A percentile compares a stretch with the other conserved stretches of the same genome.
phyloP scores from a whole-genome alignment of 2,888 invertebrate species.

The Drosophila macrospina region DNA sequence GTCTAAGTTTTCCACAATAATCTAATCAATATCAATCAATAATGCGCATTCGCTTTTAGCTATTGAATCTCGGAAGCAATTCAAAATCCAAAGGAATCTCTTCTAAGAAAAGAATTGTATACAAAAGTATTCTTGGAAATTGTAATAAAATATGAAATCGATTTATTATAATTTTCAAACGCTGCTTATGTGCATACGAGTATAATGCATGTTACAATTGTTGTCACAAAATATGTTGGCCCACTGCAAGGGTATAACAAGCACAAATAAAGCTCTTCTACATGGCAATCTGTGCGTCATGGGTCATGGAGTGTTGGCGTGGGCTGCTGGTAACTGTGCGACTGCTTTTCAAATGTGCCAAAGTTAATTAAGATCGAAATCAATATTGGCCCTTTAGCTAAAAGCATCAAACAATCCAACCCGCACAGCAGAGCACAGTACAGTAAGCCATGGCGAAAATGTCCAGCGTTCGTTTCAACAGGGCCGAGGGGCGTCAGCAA shows the following conservation, averaged over 20 bases:
- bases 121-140: not conserved
- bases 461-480: slow-evolving; percentile 66
- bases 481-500: slow-evolving; percentile 66
- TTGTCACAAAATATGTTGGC: not conserved
- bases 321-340: slow-evolving; percentile 48
- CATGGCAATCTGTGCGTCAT: slow-evolving; percentile 31
- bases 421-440: slow-evolving; percentile 22
- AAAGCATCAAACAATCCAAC: slow-evolving; percentile 78
- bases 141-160: no score
- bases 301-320: slow-evolving; percentile 15
- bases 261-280: slow-evolving; percentile 51
- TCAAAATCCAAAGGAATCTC: no score
- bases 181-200: not conserved
- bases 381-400: slow-evolving; percentile 82
- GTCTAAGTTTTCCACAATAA: no score
- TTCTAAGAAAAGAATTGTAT: not conserved
- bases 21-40: no score
- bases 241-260: slow-evolving; percentile 29
- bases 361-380: slow-evolving; percentile 84
- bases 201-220: slow-evolving; percentile 4
- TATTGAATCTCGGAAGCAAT: no score
- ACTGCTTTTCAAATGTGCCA: slow-evolving; percentile 82
- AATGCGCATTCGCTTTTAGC: no score
- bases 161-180: not conserved
- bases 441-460: slow-evolving; percentile 47